Percentiles rank a stretch among this genome's conserved stretches.
Evolutionary conservation across 2,113 vertebrate genomes (phyloP).

Genomic region (Bos javanicus): DNA sequence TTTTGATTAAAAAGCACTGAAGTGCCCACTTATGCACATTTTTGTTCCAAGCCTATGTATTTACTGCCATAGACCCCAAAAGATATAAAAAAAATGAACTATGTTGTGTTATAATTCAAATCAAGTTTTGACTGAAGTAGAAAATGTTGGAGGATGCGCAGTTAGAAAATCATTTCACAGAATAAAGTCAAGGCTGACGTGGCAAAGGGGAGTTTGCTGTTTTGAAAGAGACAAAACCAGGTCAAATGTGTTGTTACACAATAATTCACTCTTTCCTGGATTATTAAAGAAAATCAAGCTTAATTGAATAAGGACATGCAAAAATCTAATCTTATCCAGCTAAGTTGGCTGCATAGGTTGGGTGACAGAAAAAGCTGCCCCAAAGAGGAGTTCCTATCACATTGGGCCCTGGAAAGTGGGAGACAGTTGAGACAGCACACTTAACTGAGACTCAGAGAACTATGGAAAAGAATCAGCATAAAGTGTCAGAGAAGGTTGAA

Average conservation of each 20-base stretch:
- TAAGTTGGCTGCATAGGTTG: background rate
- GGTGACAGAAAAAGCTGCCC: background rate
- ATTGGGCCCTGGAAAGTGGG: background rate
- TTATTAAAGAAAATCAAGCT: background rate
- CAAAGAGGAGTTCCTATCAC: background rate
- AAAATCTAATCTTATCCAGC: background rate
- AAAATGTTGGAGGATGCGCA: background rate
- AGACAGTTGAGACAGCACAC: background rate
- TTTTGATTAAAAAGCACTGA: constrained; percentile 17
- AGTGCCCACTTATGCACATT: background rate
- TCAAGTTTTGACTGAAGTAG: background rate
- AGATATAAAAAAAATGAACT: background rate
- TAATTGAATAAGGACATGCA: background rate
- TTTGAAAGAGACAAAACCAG: background rate
- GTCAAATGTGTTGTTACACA: background rate
- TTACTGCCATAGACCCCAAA: background rate
- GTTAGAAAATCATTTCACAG: background rate
- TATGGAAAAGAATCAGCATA: background rate
- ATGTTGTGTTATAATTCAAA: background rate
- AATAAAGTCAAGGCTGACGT: background rate
- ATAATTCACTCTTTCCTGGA: background rate
- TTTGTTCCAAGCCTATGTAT: background rate
- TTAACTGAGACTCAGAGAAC: background rate
- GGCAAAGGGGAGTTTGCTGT: background rate
- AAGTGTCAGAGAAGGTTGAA: background rate